Percentiles rank a stretch among this genome's conserved stretches.
Conservation (phyloP, 2,888 invertebrate genomes). For the Nephrotoma guestfalica region DNA sequence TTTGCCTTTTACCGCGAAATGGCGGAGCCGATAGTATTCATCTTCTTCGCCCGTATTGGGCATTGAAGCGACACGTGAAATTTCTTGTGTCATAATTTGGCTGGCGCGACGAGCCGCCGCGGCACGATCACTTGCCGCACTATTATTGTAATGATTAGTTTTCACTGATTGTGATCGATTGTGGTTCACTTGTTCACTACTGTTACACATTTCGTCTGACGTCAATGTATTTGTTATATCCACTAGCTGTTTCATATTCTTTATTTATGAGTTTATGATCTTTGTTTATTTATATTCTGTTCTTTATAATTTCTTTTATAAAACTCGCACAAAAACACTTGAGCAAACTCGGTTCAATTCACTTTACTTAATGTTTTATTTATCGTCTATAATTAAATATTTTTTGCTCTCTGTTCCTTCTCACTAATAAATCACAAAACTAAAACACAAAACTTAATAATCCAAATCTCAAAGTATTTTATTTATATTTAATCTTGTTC, state of each 20-base stretch:
- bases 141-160: constrained; percentile 55
- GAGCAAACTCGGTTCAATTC: not conserved
- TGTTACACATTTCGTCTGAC: not conserved
- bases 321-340: not conserved
- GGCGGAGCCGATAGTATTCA: constrained; percentile 79
- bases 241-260: not conserved
- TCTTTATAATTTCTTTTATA: not conserved
- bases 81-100: not conserved
- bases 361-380: not conserved
- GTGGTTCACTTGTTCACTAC: constrained; percentile 36
- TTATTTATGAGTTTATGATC: not conserved
- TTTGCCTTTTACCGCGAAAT: constrained; percentile 86
- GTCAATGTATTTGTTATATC: not conserved
- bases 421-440: not conserved
- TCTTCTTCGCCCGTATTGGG: constrained; percentile 80
- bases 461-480: not conserved
- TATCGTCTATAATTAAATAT: not conserved
- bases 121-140: constrained; percentile 62
- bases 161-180: constrained; percentile 79
- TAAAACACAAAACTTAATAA: not conserved
- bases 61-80: constrained; percentile 48
- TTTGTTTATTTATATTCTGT: not conserved
- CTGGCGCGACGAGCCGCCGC: constrained; percentile 66
- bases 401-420: not conserved
- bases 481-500: not conserved